Evolutionary conservation across 2,888 invertebrate species (phyloP), one percentile per base, ranked within the genome.

Genomic region (Reticulitermes lucifugus): DNA sequence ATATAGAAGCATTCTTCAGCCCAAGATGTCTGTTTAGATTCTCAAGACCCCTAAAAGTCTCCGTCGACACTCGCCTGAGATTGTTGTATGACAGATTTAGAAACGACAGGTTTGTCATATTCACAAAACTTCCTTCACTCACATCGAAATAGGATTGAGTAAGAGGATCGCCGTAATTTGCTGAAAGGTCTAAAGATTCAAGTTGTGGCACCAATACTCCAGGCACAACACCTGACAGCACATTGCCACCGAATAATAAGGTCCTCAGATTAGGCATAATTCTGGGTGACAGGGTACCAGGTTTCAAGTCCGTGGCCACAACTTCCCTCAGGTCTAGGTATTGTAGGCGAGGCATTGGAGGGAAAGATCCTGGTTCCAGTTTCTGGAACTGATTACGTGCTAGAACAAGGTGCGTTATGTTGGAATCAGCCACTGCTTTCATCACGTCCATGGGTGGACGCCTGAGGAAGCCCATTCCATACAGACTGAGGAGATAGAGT

Each of bases 351-450:
- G 91, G 89, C 93, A 94, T 94, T 73, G 84, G 85, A 2, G 94
- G 93, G 88, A 94, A 94, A 6, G 90, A 89, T n/a, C 92, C 90
- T 18, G 92, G 90, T 21, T 89, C 88, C 12, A 94, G 91, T 1
- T 91, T 89, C 90, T 93, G 93, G 88, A 94, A 93, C 87, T 93
- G 93, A 88, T 94, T 94, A 82, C 91, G 89, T 0, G 92, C 90
- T 71, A 94, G 88, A 83, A 90, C 90, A 75, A 94, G 89, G 79
- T 90, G 89, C 51, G 90, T 91, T 71, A 94, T 91, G 3, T 92
- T 92, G 0, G 93, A 91, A 25, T 91, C 89, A 10, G 93, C 92
- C 81, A 94, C 92, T 0, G 92, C 90, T 85, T 92, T 89, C 88
- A 94, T 89, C 10, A 94, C 88, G 6, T 89, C 87, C 85, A 88